Base-by-base conservation (phyloP, 2,797 vertebrate genomes). In the Diceros bicornis region DNA sequence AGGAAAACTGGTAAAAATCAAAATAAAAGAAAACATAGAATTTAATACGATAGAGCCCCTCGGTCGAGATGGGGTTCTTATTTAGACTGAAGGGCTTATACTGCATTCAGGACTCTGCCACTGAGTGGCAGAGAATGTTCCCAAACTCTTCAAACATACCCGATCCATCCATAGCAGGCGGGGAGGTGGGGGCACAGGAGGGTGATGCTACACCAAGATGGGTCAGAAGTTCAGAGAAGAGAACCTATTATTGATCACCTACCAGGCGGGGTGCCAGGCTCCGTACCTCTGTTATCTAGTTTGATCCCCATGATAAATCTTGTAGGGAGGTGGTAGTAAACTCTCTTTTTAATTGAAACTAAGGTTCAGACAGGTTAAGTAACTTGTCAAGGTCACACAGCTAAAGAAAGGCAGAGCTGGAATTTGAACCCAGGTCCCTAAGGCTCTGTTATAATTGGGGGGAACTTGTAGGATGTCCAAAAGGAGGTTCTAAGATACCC, bases 381-480 rank as follows among this genome's bases (percentile, higher is more conserved):
- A 94, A 97, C 77, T 97, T 93, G 92, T 91, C 98, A 98, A 97
- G 97, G 97, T 98, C 97, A 97, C 92, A 95, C 13, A 88, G 89
- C 74, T 94, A 66, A 95, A 61, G 50, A 83, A 50, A 17, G 32
- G 86, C 62, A 62, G 68, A 82, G 44, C 41, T 92, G 59, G 92
- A 82, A 92, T 92, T 95, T 88, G 91, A 97, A 97, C 81, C 10
- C 7, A 92, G 68, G 27, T 88, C 82, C 95, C 55, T 50, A 71
- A 50, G 41, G 83, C n/a, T 75, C 55, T 88, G 32, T 68, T 92
- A 52, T 66, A 91, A 92, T 50, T 82, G 92, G 66, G 96, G 59
- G 57, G 23, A 93, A 95, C 61, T 75, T 78, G 66, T 32, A 88
- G 37, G 71, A 59, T 92, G 61, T 44, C 84, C 87, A 82, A 84